Conservation (phyloP, 2,113 vertebrate genomes). For the Larimichthys polyactis region DNA sequence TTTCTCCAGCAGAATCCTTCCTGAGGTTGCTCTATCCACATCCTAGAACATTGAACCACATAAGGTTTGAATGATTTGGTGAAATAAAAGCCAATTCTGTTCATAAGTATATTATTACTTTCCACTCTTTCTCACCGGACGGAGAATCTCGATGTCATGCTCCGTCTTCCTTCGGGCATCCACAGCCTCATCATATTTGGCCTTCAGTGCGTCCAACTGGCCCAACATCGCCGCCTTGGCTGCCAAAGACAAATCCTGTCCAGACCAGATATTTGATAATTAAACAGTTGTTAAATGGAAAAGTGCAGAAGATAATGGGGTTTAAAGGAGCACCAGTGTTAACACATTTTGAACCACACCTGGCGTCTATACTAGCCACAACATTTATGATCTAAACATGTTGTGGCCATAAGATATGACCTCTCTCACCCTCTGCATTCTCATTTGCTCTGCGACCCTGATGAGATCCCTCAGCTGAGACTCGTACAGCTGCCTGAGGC, state of each 20-base stretch:
- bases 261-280: constrained; percentile 1
- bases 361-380: background rate
- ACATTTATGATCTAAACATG: background rate
- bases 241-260: constrained; percentile 80
- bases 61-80: background rate
- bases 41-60: constrained; percentile 63
- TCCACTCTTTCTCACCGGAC: constrained; percentile 74
- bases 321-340: background rate
- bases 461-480: constrained; percentile 79
- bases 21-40: constrained; percentile 73
- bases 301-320: background rate
- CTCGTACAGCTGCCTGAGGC: constrained; percentile 78
- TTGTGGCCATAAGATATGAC: background rate
- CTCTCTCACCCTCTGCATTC: constrained; percentile 73
- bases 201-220: constrained; percentile 79
- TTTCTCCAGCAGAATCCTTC: constrained; percentile 78
- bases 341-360: background rate
- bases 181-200: constrained; percentile 79
- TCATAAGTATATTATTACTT: background rate
- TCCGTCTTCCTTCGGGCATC: constrained; percentile 81
- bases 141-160: constrained; percentile 80
- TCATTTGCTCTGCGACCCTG: constrained; percentile 79
- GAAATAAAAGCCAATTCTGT: background rate
- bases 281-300: background rate
- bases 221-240: constrained; percentile 76